Base-by-base conservation (phyloP, 2,113 vertebrate species). In the Oryzias celebensis region DNA sequence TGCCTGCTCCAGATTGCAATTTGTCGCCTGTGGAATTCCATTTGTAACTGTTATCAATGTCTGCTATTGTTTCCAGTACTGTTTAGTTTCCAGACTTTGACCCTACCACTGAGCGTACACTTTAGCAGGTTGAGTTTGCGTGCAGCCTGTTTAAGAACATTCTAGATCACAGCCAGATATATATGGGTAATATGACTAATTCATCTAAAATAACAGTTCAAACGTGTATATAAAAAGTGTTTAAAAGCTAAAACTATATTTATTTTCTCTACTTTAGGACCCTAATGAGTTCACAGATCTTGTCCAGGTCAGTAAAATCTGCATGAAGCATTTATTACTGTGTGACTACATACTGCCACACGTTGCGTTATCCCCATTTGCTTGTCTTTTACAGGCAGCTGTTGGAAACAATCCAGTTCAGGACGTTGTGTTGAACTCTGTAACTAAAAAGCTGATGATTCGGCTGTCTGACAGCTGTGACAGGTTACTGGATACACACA, bases 401-500 rank as follows among this genome's bases (percentile, higher is more conserved):
- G 74, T 95, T 42, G 94, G 94, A 57, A 88, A 94, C 62, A 73
- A 90, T 17, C 26, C 73, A 12, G 75, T 98, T 79, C 91, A 95
- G 73, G 95, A 96, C 17, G 66, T 96, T 23, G 76, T 65, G 50
- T 91, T 95, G 41, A 92, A 88, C 67, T 74, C 81, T 20, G 90
- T 78, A 16, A 95, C 92, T 1, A 91, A 83, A 50, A 95, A 94
- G 0, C 89, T 98, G 24, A 55, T 98, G 8, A 79, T 98, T 58
- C 80, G 94, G 45, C 87, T 98, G 68, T 85, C 90, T 59, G 96
- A 98, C 72, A 76, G 77, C 52, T 97, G 95, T 1, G 80, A 90
- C 80, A 95, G 93, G 96, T 97, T 68, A 18, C 3, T 28, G 52
- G 18, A 14, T 51, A 43, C 13, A 10, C 24, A 42, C 22, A 52